Base-by-base conservation (phyloP, 2,888 invertebrate genomes). In the Horisme vitalbata region DNA sequence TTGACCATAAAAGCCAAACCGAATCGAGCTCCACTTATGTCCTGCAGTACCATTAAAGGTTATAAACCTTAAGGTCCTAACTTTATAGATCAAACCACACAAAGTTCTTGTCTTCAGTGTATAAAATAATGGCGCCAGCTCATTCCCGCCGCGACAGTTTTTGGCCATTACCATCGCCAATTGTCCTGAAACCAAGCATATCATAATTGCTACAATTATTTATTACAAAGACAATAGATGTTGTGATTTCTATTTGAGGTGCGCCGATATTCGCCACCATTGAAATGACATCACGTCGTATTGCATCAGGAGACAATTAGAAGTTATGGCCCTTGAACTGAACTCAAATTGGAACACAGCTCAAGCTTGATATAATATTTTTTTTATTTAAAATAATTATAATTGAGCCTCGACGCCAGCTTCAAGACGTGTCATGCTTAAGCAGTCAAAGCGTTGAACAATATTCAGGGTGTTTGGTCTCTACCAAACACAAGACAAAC, bases 121-220 rank as follows among this genome's bases (percentile, higher is more conserved):
- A 21, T 27, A 10, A 9, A 23, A 7, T 23, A 32, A 27, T 23
- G 39, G 45, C 43, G 47, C 45, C 51, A 38, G 23, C 15, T 28
- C 5, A 15, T 32, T 27, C 36, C 18, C 39, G 39, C 35, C 51
- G 43, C 35, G 45, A 37, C 49, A 47, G 39, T 46, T 50, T 47
- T 45, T 34, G 41, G 38, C 41, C 45, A 45, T 47, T 50, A 51
- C 38, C 46, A 44, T 53, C 47, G 39, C 45, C 46, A 49, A 45
- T 45, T 41, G 56, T 44, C 30, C 37, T 39, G 38, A 45, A 52
- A 49, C 41, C 32, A 45, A 45, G 32, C 35, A 44, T 36, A 47
- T 37, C 51, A 44, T 55, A 72, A 79, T 75, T 65, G 68, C 66
- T 59, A 68, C 71, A 82, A 85, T 83, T 83, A 84, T 74, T 71